Evolutionary conservation across 2,113 vertebrate species (phyloP).

Genomic region (Stercorarius parasiticus): DNA sequence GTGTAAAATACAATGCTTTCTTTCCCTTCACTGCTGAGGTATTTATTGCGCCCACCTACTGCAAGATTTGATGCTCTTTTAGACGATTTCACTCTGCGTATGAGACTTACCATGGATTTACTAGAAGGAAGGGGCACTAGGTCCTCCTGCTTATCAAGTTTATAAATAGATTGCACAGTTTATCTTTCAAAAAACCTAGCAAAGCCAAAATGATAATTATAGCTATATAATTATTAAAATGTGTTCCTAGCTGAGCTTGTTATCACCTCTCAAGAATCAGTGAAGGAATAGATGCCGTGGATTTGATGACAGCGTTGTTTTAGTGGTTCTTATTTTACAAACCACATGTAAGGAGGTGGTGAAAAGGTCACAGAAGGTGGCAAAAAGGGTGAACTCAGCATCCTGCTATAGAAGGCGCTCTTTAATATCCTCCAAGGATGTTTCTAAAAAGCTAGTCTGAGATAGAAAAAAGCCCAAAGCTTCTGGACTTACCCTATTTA

Average conservation of each 20-base stretch:
- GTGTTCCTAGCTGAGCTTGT: slow-evolving; percentile 29
- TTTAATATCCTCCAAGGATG: slow-evolving; percentile 22
- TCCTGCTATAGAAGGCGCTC: not conserved
- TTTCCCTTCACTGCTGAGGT: not conserved
- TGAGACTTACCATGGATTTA: not conserved
- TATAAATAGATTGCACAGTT: slow-evolving; percentile 50
- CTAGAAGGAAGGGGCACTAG: not conserved
- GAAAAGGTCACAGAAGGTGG: slow-evolving; percentile 25
- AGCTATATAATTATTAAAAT: slow-evolving; percentile 47
- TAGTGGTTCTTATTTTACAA: slow-evolving; percentile 25
- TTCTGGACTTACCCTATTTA: slow-evolving; percentile 5
- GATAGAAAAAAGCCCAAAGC: not conserved
- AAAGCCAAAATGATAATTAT: slow-evolving; percentile 45
- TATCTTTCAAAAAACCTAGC: slow-evolving; percentile 38
- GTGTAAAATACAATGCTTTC: not conserved
- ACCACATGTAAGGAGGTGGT: not conserved
- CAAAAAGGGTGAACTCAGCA: slow-evolving; percentile 28
- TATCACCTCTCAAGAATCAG: slow-evolving; percentile 8
- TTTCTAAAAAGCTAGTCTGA: not conserved
- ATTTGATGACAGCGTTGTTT: slow-evolving; percentile 20
- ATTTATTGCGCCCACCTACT: not conserved
- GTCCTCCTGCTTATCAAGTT: slow-evolving; percentile 18
- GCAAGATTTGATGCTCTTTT: slow-evolving; percentile 12
- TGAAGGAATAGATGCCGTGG: not conserved
- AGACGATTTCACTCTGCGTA: not conserved